phyloP scores from a whole-genome alignment of 2,113 vertebrate genomes.

The Serinus canaria region DNA sequence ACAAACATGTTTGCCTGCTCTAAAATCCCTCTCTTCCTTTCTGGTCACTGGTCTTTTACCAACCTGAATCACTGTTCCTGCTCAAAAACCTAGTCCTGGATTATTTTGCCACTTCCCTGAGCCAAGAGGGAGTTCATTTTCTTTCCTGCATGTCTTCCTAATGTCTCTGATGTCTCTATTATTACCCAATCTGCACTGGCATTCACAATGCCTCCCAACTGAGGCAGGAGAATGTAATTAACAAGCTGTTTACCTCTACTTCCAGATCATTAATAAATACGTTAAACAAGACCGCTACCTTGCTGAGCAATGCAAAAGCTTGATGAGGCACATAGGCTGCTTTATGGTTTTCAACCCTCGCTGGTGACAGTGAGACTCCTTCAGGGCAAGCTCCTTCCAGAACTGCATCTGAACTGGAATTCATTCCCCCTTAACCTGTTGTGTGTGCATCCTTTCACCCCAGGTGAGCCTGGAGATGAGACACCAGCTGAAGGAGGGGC shows the following conservation, averaged over 20 bases:
- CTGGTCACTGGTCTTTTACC: not conserved
- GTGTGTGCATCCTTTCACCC: not conserved
- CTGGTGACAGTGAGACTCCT: not conserved
- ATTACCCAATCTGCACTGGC: slow-evolving; percentile 32
- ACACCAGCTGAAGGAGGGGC: not conserved
- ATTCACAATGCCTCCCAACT: slow-evolving; percentile 23
- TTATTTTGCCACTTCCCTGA: not conserved
- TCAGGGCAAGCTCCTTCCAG: not conserved
- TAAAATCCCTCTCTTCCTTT: not conserved
- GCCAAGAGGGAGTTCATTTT: slow-evolving; percentile 6
- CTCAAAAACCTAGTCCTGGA: not conserved
- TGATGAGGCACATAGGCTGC: not conserved
- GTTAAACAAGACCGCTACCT: slow-evolving; percentile 21
- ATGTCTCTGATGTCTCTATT: slow-evolving; percentile 35
- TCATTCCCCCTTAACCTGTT: not conserved
- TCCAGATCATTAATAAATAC: slow-evolving; percentile 56
- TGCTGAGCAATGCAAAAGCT: slow-evolving; percentile 5
- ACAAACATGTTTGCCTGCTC: not conserved
- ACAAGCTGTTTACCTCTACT: slow-evolving; percentile 61
- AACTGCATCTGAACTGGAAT: not conserved
- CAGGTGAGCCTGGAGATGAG: not conserved
- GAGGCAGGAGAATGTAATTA: slow-evolving; percentile 54
- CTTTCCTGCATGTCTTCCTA: slow-evolving; percentile 19
- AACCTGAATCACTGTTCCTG: not conserved
- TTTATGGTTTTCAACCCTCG: not conserved